Evolutionary conservation across 2,113 vertebrate species (phyloP).

Genomic region (Hippocampus abdominalis): DNA sequence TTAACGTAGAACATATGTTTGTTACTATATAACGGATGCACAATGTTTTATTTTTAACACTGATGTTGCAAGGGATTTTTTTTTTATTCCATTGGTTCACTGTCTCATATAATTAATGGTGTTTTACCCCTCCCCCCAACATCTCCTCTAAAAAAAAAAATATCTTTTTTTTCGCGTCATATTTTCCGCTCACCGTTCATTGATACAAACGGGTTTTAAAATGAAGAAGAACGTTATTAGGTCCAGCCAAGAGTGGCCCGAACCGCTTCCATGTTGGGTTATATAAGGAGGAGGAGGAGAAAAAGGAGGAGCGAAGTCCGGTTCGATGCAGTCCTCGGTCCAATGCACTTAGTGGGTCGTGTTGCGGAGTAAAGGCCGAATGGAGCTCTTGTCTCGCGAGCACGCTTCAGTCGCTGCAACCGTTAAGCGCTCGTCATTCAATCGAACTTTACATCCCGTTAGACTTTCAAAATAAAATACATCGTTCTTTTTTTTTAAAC

Average conservation of each 20-base stretch:
- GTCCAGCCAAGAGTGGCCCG: no score
- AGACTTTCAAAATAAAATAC: constrained; percentile 10
- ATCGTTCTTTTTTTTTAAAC: no score
- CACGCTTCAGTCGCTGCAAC: background rate
- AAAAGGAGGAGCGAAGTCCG: constrained; percentile 1
- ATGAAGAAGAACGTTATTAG: background rate
- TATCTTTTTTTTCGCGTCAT: background rate
- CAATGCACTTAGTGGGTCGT: constrained; percentile 2
- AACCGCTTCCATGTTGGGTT: constrained; percentile 3
- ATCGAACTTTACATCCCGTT: background rate
- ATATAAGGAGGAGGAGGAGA: constrained; percentile 14
- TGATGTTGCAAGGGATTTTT: background rate
- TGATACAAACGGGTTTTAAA: background rate
- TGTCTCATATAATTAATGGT: no score
- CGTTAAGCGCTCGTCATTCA: background rate
- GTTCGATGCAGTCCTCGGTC: background rate
- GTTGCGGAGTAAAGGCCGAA: background rate
- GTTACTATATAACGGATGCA: background rate
- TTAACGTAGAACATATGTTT: no score
- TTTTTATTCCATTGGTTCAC: no score
- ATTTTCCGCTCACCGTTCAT: background rate
- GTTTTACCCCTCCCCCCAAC: no score
- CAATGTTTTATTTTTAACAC: background rate
- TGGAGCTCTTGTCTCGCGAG: background rate
- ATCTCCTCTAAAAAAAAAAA: background rate